These are phyloP conservation scores for Taphrorychus bicolor DNA, from an alignment of 2,888 invertebrate species.

Conservation along the genomic window DNA sequence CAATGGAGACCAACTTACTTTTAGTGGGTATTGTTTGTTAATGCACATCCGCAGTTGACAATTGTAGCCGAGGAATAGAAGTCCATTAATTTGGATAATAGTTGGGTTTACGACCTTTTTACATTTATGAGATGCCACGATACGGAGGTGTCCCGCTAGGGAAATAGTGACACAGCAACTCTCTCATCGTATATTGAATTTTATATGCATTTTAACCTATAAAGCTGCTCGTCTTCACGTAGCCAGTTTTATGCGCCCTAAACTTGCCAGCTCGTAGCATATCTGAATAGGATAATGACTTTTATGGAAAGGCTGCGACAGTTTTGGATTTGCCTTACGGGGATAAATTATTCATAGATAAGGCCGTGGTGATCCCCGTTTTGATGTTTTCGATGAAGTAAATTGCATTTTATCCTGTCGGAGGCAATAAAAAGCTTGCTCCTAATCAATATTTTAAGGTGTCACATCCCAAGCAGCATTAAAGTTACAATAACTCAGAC, in stretches of 20 bases:
- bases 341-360: constrained; percentile 14
- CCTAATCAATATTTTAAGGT: no score
- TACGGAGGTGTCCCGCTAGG: constrained; percentile 32
- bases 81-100: constrained; percentile 55
- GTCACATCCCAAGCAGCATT: no score
- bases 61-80: constrained; percentile 52
- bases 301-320: constrained; percentile 8
- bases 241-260: constrained; percentile 22
- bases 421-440: background rate
- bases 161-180: constrained; percentile 37
- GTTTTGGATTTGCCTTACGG: constrained; percentile 16
- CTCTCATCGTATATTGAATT: constrained; percentile 39
- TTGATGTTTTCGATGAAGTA: background rate
- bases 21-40: constrained; percentile 58
- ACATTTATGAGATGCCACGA: constrained; percentile 45
- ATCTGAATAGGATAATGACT: constrained; percentile 26
- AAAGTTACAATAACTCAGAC: no score
- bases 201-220: constrained; percentile 40
- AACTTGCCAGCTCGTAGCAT: constrained; percentile 23
- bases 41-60: constrained; percentile 58
- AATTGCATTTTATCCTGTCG: background rate
- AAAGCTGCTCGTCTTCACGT: constrained; percentile 31
- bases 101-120: constrained; percentile 51
- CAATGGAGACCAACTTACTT: constrained; percentile 37
- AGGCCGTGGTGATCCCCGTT: background rate